Conservation (phyloP, 2,113 vertebrate species). For the Gymnobelideus leadbeateri region DNA sequence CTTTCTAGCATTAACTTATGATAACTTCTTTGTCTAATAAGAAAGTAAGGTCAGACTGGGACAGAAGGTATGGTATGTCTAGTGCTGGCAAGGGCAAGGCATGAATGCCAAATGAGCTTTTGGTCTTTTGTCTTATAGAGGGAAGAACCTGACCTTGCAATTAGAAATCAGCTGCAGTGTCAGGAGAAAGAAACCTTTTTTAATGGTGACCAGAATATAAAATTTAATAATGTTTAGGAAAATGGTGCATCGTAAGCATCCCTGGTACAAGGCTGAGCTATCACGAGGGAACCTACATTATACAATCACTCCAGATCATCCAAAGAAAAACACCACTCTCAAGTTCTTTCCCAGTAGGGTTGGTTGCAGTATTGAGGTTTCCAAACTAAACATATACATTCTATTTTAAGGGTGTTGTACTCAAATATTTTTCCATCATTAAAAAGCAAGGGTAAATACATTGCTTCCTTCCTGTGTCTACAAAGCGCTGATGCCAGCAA, state of each 20-base stretch:
- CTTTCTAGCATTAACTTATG: neutral
- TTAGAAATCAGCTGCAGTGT: constrained; percentile 4
- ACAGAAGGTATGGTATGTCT: neutral
- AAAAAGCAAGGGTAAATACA: constrained; percentile 49
- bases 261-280: neutral
- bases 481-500: constrained; percentile 35
- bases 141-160: neutral
- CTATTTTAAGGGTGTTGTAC: constrained; percentile 76
- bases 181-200: neutral
- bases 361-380: constrained; percentile 63
- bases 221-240: constrained; percentile 33
- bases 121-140: neutral
- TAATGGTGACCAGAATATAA: neutral
- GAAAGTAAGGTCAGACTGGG: neutral
- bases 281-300: constrained; percentile 51
- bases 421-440: constrained; percentile 71
- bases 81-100: neutral
- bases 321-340: constrained; percentile 56
- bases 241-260: constrained; percentile 31
- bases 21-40: neutral
- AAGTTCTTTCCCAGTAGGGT: constrained; percentile 63
- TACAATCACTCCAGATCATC: constrained; percentile 59
- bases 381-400: constrained; percentile 47
- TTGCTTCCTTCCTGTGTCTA: constrained; percentile 73
- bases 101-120: neutral